A percentile compares a stretch with the other conserved stretches of the same genome.
Conservation (phyloP, 1,140 invertebrate genomes). For the Drosophila leontia region DNA sequence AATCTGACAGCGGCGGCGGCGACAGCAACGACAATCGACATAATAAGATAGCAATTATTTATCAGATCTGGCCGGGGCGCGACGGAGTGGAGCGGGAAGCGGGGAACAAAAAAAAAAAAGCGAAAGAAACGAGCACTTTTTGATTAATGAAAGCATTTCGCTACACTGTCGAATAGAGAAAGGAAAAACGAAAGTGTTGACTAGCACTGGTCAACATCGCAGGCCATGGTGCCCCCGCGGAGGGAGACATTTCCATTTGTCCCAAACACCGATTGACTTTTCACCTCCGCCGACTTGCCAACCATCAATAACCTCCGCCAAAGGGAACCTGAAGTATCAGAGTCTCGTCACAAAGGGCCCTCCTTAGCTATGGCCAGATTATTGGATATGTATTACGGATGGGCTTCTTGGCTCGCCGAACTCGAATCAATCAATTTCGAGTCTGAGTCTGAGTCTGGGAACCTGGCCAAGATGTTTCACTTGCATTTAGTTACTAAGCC, state of each 20-base stretch:
- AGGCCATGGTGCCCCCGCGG: background rate
- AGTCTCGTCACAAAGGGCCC: background rate
- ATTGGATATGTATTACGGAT: background rate
- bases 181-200: slow-evolving; percentile 80
- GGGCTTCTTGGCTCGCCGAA: background rate
- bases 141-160: slow-evolving; percentile 78
- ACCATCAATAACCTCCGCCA: slow-evolving; percentile 14
- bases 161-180: slow-evolving; percentile 64
- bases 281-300: slow-evolving; percentile 16
- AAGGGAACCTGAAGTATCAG: background rate
- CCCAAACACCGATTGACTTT: slow-evolving; percentile 44
- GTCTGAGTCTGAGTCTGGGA: background rate
- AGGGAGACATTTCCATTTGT: slow-evolving; percentile 66
- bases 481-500: too few relatives aligned
- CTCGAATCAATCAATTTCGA: slow-evolving; percentile 1
- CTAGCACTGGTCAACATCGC: slow-evolving; percentile 46
- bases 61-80: slow-evolving; percentile 40
- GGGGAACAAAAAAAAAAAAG: background rate
- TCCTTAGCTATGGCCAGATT: too few relatives aligned
- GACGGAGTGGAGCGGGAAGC: background rate
- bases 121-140: slow-evolving; percentile 59
- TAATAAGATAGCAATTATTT: slow-evolving; percentile 83
- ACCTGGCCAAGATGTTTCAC: background rate
- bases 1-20: slow-evolving; percentile 43
- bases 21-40: slow-evolving; percentile 80